Evolutionary conservation across 2,797 vertebrate genomes (phyloP).

Genomic region (Nannoperca australis): DNA sequence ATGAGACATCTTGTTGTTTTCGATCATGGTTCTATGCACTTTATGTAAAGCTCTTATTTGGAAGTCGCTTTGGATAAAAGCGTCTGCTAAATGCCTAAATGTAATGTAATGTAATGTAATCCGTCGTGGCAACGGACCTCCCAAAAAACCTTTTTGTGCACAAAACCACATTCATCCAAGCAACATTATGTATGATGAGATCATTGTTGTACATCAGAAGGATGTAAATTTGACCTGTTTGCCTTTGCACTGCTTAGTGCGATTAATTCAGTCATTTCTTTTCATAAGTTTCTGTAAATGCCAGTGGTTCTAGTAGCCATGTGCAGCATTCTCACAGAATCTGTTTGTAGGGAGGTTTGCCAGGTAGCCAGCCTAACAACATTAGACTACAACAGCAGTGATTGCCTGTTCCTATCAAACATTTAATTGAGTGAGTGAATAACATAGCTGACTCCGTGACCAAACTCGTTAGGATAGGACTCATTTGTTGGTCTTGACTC

Average conservation of each 20-base stretch:
- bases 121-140: too few species aligned
- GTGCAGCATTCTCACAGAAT: not conserved
- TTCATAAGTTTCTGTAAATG: not conserved
- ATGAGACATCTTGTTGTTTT: too few species aligned
- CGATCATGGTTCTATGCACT: too few species aligned
- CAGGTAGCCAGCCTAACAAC: not conserved
- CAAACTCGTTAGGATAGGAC: not conserved
- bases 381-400: not conserved
- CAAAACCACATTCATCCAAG: too few species aligned
- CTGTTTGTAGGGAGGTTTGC: not conserved
- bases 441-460: not conserved
- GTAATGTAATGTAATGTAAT: too few species aligned
- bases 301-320: not conserved
- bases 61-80: too few species aligned
- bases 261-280: not conserved
- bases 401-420: not conserved
- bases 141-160: too few species aligned
- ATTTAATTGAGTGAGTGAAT: not conserved
- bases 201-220: too few species aligned
- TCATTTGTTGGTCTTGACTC: not conserved
- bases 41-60: too few species aligned
- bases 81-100: too few species aligned
- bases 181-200: too few species aligned
- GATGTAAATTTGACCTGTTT: not conserved
- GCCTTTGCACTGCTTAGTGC: not conserved